These are phyloP conservation scores for Barnardius zonarius DNA, from an alignment of 2,113 vertebrate genomes.

Conservation along the genomic window DNA sequence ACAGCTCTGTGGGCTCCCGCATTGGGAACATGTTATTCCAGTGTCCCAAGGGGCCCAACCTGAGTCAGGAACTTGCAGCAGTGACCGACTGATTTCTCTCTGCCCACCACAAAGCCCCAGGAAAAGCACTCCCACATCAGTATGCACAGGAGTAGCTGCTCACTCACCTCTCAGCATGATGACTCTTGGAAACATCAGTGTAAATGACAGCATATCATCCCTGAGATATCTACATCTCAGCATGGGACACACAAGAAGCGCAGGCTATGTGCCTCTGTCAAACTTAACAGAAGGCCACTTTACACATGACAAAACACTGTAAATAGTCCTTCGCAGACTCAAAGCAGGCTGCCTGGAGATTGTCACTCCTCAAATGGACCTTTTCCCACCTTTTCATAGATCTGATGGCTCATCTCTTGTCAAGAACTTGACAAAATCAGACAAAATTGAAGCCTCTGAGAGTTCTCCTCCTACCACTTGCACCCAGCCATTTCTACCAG, in stretches of 20 bases:
- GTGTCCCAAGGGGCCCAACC: background rate
- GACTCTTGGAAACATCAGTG: background rate
- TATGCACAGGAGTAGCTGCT: background rate
- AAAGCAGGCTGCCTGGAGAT: background rate
- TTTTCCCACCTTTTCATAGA: background rate
- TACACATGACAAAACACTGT: slow-evolving; percentile 9
- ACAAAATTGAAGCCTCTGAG: background rate
- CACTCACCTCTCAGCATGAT: slow-evolving; percentile 8
- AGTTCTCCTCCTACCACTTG: background rate
- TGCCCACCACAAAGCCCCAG: background rate
- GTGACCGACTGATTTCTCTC: background rate
- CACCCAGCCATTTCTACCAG: background rate
- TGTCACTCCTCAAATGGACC: background rate
- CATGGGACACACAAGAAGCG: background rate
- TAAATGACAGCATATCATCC: slow-evolving; percentile 18
- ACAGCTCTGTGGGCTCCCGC: background rate
- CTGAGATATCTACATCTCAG: slow-evolving; percentile 37
- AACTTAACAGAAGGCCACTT: slow-evolving; percentile 30
- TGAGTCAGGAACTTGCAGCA: background rate
- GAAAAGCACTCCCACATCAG: background rate
- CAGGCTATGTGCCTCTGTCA: slow-evolving; percentile 6
- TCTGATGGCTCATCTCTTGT: background rate
- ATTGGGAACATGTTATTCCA: background rate
- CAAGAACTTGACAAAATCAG: background rate
- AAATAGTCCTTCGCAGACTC: background rate